phyloP scores from a whole-genome alignment of 2,113 vertebrate species.

The Neotoma lepida region DNA sequence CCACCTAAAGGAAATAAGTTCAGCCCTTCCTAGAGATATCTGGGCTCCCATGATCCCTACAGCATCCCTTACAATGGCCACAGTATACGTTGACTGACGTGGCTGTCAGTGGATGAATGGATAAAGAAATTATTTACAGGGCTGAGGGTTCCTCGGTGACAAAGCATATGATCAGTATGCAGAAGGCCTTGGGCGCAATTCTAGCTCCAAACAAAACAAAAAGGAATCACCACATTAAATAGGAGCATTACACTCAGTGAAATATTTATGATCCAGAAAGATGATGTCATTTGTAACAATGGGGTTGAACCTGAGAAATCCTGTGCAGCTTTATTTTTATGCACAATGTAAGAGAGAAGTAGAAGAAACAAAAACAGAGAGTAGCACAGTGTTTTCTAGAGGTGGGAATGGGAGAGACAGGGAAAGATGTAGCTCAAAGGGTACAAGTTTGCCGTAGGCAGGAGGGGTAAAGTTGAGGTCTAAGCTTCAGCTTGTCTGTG shows the following conservation, averaged over 20 bases:
- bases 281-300: not conserved
- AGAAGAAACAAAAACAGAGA: not conserved
- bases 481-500: not conserved
- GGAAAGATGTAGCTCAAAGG: not conserved
- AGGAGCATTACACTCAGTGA: not conserved
- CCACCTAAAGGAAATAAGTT: not conserved
- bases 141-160: not conserved
- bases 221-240: not conserved
- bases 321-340: not conserved
- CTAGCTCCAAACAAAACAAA: not conserved
- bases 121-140: not conserved
- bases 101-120: not conserved
- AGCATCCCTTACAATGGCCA: not conserved
- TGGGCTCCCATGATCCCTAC: not conserved
- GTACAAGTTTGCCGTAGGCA: not conserved
- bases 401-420: not conserved
- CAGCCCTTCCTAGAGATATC: not conserved
- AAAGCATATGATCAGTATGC: not conserved
- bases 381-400: not conserved
- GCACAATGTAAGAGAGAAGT: not conserved
- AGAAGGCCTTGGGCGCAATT: not conserved
- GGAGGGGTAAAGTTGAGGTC: not conserved
- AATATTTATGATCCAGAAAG: not conserved
- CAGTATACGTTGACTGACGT: not conserved
- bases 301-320: not conserved